Conservation (phyloP, 2,888 invertebrate species). For the Tineola bisselliella region DNA sequence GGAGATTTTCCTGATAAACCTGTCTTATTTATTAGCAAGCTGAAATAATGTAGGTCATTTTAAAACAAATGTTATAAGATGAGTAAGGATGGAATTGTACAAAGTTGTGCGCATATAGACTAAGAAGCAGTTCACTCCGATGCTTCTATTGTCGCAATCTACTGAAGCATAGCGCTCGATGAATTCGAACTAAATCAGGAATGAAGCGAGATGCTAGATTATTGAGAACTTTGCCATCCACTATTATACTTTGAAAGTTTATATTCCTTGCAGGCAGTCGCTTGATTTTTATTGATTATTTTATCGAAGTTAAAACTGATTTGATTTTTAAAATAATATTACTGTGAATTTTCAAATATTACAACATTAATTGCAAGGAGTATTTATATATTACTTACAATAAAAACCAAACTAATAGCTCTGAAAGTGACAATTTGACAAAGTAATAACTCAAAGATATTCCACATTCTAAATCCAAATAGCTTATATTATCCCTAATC, state of each 20-base stretch:
- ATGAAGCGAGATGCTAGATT: constrained; percentile 57
- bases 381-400: not conserved
- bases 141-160: constrained; percentile 4
- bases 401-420: not conserved
- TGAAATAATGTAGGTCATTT: too few species aligned
- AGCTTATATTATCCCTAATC: constrained; percentile 10
- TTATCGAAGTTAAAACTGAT: not conserved
- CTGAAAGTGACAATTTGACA: not conserved
- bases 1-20: not conserved
- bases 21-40: too few species aligned
- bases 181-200: constrained; percentile 53
- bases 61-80: not conserved
- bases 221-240: constrained; percentile 20
- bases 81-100: not conserved
- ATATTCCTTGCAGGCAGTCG: not conserved
- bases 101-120: not conserved
- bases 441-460: not conserved
- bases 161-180: constrained; percentile 18
- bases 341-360: too few species aligned
- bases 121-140: not conserved
- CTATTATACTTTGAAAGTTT: constrained; percentile 10
- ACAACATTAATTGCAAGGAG: too few species aligned
- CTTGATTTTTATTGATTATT: not conserved
- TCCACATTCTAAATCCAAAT: not conserved
- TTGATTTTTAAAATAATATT: too few species aligned